Base-by-base conservation (phyloP, 1,140 invertebrate genomes). In the Harpegnathos saltator region DNA sequence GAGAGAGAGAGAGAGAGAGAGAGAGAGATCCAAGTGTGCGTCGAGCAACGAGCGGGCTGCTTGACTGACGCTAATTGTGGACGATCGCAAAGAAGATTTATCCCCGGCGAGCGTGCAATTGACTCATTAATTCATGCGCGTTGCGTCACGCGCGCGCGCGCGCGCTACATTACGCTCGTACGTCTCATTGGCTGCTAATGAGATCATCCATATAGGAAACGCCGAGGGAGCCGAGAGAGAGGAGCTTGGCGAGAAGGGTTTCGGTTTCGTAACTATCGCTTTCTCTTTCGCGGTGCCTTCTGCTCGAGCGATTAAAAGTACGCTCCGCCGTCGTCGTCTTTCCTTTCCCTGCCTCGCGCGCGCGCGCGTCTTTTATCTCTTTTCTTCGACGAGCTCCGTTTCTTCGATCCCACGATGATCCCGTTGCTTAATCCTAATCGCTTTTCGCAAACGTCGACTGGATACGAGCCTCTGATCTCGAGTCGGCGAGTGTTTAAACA, bases 61-160 rank as follows among this genome's bases (percentile, higher is more conserved):
- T 81, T 87, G 87, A 88, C 85, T 74, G 86, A 87, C 86, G 75
- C 87, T 87, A 85, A 88, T 88, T 85, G 83, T 54, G n/a, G 61
- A 29, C 71, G 87, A 88, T 88, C 86, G 71, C n/a, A n/a, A 59
- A 58, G 82, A 87, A 88, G 85, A 88, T 88, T 87, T 86, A 88
- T 88, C 84, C 72, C 33, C 54, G 72, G 38, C 75, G 38, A 71
- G 72, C 85, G 71, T 85, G 73, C 81, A 82, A 88, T 85, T 82
- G 86, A 88, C 86, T 88, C 82, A 88, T 88, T 87, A 87, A 88
- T 88, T 88, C 77, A 77, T 82, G 69, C 82, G 56, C 61, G 58
- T 88, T 88, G 82, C 85, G 69, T 88, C 86, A 81, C 44, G 71
- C 73, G 73, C 72, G 78, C 77, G 77, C 84, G 83, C 65, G 78